phyloP scores from a whole-genome alignment of 2,113 vertebrate species.

The Gobiocypris rarus region DNA sequence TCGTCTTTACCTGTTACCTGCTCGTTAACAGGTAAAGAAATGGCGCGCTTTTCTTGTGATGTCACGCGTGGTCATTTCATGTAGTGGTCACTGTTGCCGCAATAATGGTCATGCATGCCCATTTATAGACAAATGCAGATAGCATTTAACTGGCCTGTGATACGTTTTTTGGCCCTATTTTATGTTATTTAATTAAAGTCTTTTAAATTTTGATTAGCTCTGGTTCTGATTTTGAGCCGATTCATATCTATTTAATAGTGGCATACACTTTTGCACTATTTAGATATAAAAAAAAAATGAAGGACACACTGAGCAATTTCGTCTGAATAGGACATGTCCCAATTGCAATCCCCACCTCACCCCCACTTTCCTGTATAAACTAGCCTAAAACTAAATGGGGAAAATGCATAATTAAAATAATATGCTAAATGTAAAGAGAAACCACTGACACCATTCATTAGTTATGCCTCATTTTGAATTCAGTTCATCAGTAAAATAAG shows the following conservation, averaged over 20 bases:
- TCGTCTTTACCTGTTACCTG: too few relatives aligned
- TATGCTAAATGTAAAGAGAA: background rate
- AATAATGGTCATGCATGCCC: background rate
- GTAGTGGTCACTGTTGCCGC: background rate
- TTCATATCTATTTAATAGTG: background rate
- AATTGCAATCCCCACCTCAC: background rate
- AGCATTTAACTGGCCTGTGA: background rate
- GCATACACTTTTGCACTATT: too few relatives aligned
- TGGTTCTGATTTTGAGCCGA: background rate
- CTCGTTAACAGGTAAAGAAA: background rate
- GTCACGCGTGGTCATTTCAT: background rate
- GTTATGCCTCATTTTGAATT: too few relatives aligned
- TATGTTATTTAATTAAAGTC: background rate
- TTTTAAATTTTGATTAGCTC: background rate
- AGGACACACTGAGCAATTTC: too few relatives aligned
- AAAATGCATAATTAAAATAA: background rate
- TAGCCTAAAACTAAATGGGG: background rate
- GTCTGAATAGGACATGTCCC: too few relatives aligned
- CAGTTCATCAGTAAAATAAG: background rate
- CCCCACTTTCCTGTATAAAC: background rate
- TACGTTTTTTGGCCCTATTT: background rate
- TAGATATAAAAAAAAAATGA: too few relatives aligned
- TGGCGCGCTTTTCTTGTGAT: background rate
- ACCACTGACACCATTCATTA: background rate
- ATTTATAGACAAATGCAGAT: background rate